Evolutionary conservation across 2,797 vertebrate genomes (phyloP).

Genomic region (Erpetoichthys calabaricus): DNA sequence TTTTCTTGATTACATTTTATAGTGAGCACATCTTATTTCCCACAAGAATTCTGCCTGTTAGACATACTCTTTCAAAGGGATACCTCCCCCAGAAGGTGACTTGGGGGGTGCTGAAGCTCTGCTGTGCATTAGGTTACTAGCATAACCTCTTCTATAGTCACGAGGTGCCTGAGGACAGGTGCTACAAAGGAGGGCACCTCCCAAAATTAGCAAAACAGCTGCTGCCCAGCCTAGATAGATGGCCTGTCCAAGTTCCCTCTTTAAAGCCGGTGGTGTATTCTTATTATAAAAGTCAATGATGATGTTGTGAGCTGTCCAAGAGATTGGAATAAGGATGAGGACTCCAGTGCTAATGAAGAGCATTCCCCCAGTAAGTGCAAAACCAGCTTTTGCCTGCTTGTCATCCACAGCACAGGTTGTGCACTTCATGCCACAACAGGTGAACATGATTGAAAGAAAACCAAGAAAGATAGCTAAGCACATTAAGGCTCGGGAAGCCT

Average conservation of each 20-base stretch:
- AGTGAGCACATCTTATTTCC: no score
- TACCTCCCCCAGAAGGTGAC: constrained; percentile 36
- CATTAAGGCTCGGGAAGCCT: constrained; percentile 62
- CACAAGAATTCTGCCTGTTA: constrained; percentile 19
- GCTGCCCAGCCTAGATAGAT: constrained; percentile 62
- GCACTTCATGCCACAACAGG: constrained; percentile 70
- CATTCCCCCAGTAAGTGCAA: constrained; percentile 51
- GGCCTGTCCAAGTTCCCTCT: constrained; percentile 60
- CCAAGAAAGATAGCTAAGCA: constrained; percentile 62
- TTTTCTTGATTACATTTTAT: no score
- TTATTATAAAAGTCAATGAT: constrained; percentile 64
- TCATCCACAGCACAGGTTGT: constrained; percentile 63
- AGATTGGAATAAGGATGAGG: constrained; percentile 54
- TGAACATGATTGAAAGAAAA: constrained; percentile 64
- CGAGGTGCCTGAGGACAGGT: constrained; percentile 52
- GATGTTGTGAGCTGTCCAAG: constrained; percentile 62
- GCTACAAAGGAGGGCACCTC: constrained; percentile 56
- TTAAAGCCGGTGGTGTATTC: constrained; percentile 49
- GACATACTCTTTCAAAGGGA: constrained; percentile 60
- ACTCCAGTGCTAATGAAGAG: constrained; percentile 61
- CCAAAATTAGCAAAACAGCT: constrained; percentile 54
- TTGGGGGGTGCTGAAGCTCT: constrained; percentile 36
- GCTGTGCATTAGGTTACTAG: constrained; percentile 46
- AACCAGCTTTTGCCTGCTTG: constrained; percentile 54
- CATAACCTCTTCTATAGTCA: constrained; percentile 45